Percentiles rank a stretch among this genome's conserved stretches.
Conservation (phyloP, 2,888 invertebrate genomes). For the Cylindroiulus punctatus region DNA sequence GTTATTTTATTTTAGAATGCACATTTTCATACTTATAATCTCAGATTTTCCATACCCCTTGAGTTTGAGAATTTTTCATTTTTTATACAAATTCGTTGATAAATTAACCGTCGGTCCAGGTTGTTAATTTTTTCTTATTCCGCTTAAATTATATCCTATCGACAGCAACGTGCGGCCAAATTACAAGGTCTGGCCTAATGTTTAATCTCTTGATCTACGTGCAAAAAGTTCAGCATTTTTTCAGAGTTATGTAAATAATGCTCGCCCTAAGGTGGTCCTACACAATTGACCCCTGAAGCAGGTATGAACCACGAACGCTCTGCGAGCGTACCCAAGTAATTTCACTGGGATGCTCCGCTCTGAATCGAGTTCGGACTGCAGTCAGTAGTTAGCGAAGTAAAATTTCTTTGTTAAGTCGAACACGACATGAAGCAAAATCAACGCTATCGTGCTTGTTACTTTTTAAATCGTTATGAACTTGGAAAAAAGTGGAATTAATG, state of each 20-base stretch:
- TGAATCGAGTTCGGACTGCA: neutral
- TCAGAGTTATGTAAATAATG: conserved; percentile 47
- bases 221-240: conserved; percentile 39
- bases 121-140: conserved; percentile 24
- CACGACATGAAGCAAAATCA: neutral
- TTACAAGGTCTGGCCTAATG: conserved; percentile 29
- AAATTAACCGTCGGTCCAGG: conserved; percentile 48
- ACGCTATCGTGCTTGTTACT: neutral
- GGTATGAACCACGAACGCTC: neutral
- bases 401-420: neutral
- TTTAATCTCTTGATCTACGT: conserved; percentile 37
- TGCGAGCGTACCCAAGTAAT: neutral
- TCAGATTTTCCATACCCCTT: neutral
- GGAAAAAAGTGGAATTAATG: neutral
- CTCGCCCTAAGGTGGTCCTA: conserved; percentile 43
- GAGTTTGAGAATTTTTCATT: neutral
- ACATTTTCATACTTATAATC: neutral
- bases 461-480: neutral
- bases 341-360: neutral
- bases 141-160: conserved; percentile 48
- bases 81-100: neutral
- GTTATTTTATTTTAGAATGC: neutral
- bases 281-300: conserved; percentile 49
- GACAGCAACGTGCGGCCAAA: conserved; percentile 44
- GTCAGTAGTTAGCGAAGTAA: neutral